Conservation (phyloP, 2,113 vertebrate genomes). For the Symphodus melops region DNA sequence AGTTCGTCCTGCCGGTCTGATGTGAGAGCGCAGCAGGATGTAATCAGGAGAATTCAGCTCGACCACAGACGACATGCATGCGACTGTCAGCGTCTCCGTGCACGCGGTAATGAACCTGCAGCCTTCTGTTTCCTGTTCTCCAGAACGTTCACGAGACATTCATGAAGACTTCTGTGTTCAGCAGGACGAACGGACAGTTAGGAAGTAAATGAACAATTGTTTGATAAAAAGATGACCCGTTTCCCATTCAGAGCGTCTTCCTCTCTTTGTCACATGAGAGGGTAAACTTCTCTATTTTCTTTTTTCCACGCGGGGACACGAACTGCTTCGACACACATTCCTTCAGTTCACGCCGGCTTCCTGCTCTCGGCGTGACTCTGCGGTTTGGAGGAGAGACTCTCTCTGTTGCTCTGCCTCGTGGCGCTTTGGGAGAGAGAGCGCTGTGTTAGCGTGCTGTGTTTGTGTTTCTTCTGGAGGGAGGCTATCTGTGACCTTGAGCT, state of each 20-base stretch:
- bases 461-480: conserved; percentile 65
- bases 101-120: too few species aligned
- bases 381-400: conserved; percentile 4
- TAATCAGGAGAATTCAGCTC: too few species aligned
- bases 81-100: too few species aligned
- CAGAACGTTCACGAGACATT: too few species aligned
- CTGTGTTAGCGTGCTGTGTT: conserved; percentile 65
- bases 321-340: conserved; percentile 7
- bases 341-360: background rate
- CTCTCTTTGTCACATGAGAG: conserved; percentile 18
- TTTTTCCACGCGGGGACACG: background rate
- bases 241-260: background rate
- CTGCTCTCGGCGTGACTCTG: background rate
- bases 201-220: conserved; percentile 3
- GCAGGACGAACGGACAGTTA: background rate
- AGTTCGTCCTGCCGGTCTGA: too few species aligned
- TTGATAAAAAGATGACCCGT: background rate
- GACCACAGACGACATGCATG: too few species aligned
- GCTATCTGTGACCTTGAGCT: conserved; percentile 69
- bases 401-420: conserved; percentile 33
- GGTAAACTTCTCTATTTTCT: conserved; percentile 29
- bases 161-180: too few species aligned
- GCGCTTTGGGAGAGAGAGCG: conserved; percentile 48
- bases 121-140: too few species aligned
- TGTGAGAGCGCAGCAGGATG: too few species aligned